Evolutionary conservation across 2,797 vertebrate species (phyloP).

Genomic region (Margarornis squamiger): DNA sequence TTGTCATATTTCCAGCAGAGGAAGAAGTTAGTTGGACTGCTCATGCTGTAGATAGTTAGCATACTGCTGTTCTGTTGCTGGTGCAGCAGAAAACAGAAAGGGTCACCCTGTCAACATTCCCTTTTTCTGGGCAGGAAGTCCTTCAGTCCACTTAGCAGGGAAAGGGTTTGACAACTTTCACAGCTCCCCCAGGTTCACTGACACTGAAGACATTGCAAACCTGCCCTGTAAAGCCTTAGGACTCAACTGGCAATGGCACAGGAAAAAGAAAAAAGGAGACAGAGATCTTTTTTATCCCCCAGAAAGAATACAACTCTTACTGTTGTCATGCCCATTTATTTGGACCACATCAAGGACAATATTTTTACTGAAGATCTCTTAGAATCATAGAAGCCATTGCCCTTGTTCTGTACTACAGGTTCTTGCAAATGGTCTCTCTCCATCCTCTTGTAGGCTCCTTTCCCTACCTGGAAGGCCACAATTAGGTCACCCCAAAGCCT

Average conservation of each 20-base stretch:
- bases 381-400: background rate
- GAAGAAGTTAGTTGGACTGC: conserved; percentile 1
- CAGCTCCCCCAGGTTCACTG: background rate
- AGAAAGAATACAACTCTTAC: background rate
- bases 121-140: background rate
- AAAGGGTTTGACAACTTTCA: background rate
- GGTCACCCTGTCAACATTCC: rapidly evolving
- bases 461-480: background rate
- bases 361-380: background rate
- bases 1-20: conserved; percentile 7
- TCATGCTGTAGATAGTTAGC: background rate
- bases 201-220: background rate
- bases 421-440: background rate
- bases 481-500: no score
- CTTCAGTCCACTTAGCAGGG: background rate
- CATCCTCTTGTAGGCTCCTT: background rate
- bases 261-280: background rate
- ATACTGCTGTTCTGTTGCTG: background rate
- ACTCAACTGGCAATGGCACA: background rate
- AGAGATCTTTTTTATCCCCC: rapidly evolving
- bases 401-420: background rate
- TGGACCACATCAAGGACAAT: background rate
- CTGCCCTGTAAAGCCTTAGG: background rate
- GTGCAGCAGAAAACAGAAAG: background rate
- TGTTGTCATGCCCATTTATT: background rate